Evolutionary conservation across 1,140 invertebrate genomes (phyloP), one percentile per base, ranked within the genome.

Genomic region (Idris sp.): DNA sequence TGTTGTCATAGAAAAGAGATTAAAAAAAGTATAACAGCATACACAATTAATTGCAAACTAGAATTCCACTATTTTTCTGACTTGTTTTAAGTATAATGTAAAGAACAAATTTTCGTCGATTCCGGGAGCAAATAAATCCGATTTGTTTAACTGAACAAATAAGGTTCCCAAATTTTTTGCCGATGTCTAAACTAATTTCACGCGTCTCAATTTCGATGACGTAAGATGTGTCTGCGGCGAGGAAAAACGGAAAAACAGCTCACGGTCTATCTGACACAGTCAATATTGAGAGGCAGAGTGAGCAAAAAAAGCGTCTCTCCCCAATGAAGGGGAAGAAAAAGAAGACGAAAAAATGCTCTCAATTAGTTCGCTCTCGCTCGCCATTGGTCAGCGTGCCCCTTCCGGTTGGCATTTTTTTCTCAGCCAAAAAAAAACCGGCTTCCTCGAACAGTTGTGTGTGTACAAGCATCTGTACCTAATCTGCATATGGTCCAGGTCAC

Each of bases 401-500:
- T 76, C 64, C 64, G 73, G 58, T 59, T 67, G 54, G 46, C 71
- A 22, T 77, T 77, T 74, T 77, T 75, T 68, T 56, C 56, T 58
- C 65, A 64, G 51, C 26, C 65, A 67, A 77, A 78, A 79, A 78
- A 79, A 77, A 80, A 82, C 82, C 79, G 82, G 81, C 82, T 82
- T 83, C 80, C 77, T 76, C 76, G 59, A 74, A 67, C 74, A 79
- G 80, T 83, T 80, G 74, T 61, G 56, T 54, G 40, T 59, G 68
- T 71, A 61, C 76, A 81, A 80, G 81, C 84, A 84, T 86, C 82
- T 86, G 78, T 79, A 76, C 79, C 82, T 82, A 79, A 86, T 86
- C 81, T 86, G 82, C 85, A 86, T 86, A 86, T 80, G 84, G 82
- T 84, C 82, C 83, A 81, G 65, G 78, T 81, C 75, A 73, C 72